Percentiles rank a stretch among this genome's conserved stretches.
phyloP scores from a whole-genome alignment of 2,113 vertebrate genomes.

The Myrmecobius fasciatus region DNA sequence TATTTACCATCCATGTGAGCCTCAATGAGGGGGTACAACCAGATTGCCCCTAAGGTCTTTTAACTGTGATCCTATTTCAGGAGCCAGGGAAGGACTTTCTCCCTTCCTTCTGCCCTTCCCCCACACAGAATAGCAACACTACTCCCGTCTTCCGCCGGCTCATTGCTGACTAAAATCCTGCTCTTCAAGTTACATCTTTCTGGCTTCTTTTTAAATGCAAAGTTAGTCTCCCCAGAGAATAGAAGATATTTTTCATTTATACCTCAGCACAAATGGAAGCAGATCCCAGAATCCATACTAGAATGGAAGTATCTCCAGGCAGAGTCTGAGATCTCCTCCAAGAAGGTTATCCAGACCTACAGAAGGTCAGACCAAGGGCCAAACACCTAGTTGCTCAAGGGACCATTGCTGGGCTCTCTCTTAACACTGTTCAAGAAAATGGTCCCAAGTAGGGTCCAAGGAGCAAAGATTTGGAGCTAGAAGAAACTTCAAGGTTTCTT shows the following conservation, averaged over 20 bases:
- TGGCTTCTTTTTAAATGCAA: conserved; percentile 49
- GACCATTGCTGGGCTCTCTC: not conserved
- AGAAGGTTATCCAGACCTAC: not conserved
- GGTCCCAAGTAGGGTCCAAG: not conserved
- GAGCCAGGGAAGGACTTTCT: not conserved
- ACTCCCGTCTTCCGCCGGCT: not conserved
- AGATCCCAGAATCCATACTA: not conserved
- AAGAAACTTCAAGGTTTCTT: not conserved
- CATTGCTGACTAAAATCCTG: not conserved
- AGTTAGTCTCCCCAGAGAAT: not conserved
- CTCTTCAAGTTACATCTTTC: not conserved
- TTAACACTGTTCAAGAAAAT: not conserved
- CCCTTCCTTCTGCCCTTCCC: not conserved
- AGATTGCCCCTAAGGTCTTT: not conserved
- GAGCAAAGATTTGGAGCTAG: not conserved
- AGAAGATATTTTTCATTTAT: not conserved
- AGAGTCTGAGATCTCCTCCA: not conserved
- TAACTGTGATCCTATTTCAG: not conserved
- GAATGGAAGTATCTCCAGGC: not conserved
- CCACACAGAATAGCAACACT: not conserved
- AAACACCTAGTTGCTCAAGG: not conserved
- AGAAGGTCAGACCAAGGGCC: not conserved
- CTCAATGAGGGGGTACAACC: not conserved
- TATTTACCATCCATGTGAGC: not conserved
- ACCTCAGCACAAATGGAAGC: not conserved